Percentiles rank a stretch among this genome's conserved stretches.
Evolutionary conservation across 2,888 invertebrate species (phyloP).

Genomic region (Eumacrocentrus americanus): DNA sequence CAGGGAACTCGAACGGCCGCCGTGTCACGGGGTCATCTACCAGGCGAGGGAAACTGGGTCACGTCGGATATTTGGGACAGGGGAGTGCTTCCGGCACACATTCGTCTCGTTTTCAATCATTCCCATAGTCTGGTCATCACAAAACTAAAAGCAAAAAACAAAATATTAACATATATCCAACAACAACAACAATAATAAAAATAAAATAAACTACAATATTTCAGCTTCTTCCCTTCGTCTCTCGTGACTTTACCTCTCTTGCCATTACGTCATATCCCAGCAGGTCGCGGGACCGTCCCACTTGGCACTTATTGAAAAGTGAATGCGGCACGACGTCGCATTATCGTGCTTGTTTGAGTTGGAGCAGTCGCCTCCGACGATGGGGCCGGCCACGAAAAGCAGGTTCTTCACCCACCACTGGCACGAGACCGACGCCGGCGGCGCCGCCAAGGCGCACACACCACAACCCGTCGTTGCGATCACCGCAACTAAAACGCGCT

Average conservation of each 20-base stretch:
- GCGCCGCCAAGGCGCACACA: constrained; percentile 16
- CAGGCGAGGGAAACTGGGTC: constrained; percentile 52
- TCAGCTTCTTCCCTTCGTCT: not conserved
- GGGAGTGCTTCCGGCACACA: constrained; percentile 37
- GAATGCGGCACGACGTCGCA: constrained; percentile 43
- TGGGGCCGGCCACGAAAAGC: constrained; percentile 6
- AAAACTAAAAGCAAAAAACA: constrained; percentile 1
- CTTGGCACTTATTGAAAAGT: constrained; percentile 47
- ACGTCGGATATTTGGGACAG: constrained; percentile 50
- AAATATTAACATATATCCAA: not conserved
- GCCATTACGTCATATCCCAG: constrained; percentile 65
- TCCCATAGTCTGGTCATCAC: too few species aligned
- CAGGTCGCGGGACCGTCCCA: constrained; percentile 59
- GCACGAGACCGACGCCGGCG: constrained; percentile 11
- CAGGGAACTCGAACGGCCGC: constrained; percentile 38
- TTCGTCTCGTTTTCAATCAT: constrained; percentile 4
- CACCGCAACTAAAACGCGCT: too few species aligned
- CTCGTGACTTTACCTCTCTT: constrained; percentile 60
- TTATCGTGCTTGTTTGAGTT: constrained; percentile 32
- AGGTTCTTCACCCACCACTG: constrained; percentile 2
- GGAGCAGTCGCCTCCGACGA: not conserved
- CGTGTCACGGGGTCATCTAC: constrained; percentile 55
- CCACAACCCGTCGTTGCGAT: not conserved
- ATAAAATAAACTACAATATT: not conserved
- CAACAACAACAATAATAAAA: not conserved